phyloP scores from a whole-genome alignment of 2,113 vertebrate species.

The Cervus canadensis region DNA sequence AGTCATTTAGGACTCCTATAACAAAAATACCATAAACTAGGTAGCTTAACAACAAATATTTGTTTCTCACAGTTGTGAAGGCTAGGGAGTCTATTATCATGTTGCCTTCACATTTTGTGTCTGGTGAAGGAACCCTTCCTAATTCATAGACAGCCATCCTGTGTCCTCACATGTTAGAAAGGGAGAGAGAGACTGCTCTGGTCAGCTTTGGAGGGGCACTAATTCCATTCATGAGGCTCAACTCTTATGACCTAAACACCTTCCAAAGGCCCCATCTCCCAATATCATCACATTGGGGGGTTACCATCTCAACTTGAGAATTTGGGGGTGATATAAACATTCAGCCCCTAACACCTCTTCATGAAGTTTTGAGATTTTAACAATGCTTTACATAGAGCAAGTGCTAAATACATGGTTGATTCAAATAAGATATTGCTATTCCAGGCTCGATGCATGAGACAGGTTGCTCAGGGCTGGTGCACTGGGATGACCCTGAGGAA shows the following conservation, averaged over 20 bases:
- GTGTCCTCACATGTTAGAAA: not conserved
- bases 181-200: not conserved
- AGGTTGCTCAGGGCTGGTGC: not conserved
- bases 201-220: not conserved
- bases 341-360: not conserved
- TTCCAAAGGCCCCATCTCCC: not conserved
- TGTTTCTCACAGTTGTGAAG: not conserved
- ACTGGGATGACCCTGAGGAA: not conserved
- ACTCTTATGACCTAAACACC: not conserved
- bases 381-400: not conserved
- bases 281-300: not conserved
- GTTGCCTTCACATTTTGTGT: not conserved
- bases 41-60: not conserved
- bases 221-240: not conserved
- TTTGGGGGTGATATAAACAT: not conserved
- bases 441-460: not conserved
- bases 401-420: not conserved
- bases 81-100: not conserved
- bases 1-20: not conserved
- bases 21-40: not conserved
- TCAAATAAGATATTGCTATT: not conserved
- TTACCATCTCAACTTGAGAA: not conserved
- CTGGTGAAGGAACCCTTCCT: not conserved
- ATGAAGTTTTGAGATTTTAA: not conserved
- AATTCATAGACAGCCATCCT: not conserved